phyloP scores from a whole-genome alignment of 2,888 invertebrate genomes.

The Sialis fuliginosa region DNA sequence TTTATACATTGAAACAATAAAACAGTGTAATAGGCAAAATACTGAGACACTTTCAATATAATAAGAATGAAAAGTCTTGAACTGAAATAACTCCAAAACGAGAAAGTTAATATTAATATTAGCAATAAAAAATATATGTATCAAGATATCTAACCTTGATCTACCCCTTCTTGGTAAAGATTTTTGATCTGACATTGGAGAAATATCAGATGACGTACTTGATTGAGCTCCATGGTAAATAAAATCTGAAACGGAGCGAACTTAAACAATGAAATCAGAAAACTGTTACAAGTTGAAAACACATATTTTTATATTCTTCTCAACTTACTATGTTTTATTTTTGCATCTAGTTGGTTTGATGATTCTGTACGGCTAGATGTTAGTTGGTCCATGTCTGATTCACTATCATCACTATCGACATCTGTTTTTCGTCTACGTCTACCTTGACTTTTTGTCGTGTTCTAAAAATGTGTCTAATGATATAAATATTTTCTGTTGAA shows the following conservation, averaged over 20 bases:
- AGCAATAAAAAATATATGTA: no score
- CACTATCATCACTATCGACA: constrained; percentile 54
- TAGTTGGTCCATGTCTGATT: constrained; percentile 54
- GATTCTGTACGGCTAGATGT: constrained; percentile 58
- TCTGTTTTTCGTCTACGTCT: constrained; percentile 44
- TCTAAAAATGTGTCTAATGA: constrained; percentile 11
- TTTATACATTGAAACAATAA: no score
- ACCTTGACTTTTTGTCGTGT: constrained; percentile 38
- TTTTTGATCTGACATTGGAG: constrained; percentile 62
- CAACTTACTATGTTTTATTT: constrained; percentile 49
- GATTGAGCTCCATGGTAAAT: constrained; percentile 59
- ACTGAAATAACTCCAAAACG: no score
- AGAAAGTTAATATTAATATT: no score
- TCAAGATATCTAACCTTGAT: constrained; percentile 35
- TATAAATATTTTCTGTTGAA: not conserved
- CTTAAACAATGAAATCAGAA: constrained; percentile 7
- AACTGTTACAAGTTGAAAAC: constrained; percentile 1
- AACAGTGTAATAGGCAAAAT: no score
- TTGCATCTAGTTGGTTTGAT: constrained; percentile 54
- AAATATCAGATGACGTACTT: constrained; percentile 60
- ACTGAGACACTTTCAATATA: no score
- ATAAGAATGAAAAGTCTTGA: no score
- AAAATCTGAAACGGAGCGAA: constrained; percentile 34
- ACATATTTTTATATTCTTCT: not conserved
- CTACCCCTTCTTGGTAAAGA: constrained; percentile 52